phyloP scores from a whole-genome alignment of 2,888 invertebrate genomes.

The Atethmia centrago region DNA sequence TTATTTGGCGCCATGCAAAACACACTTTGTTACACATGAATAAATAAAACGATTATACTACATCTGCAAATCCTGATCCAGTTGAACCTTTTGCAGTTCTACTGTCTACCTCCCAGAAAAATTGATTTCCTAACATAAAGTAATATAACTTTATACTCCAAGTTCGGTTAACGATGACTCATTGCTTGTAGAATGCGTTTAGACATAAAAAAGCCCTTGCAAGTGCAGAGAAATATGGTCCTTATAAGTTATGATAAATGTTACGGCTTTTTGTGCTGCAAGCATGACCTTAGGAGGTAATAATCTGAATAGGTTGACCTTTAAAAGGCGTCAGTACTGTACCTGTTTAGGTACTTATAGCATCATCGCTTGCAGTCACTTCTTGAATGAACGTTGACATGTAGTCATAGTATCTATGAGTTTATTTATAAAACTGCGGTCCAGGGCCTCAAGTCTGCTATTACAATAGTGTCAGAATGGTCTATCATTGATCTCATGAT shows the following conservation, averaged over 20 bases:
- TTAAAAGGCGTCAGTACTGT: conserved; percentile 28
- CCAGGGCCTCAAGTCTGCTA: too few species aligned
- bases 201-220: conserved; percentile 13
- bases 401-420: conserved; percentile 15
- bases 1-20: too few species aligned
- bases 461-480: too few species aligned
- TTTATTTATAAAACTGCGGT: conserved; percentile 57
- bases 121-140: conserved; percentile 34
- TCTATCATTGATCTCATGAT: too few species aligned
- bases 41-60: too few species aligned
- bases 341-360: background rate
- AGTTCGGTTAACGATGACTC: conserved; percentile 40
- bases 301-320: conserved; percentile 36
- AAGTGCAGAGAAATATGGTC: conserved; percentile 36
- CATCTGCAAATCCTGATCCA: background rate
- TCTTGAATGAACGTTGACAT: conserved; percentile 21
- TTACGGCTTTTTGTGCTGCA: conserved; percentile 17
- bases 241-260: conserved; percentile 39
- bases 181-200: conserved; percentile 43
- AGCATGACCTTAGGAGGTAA: conserved; percentile 21
- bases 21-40: too few species aligned
- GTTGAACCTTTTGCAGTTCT: conserved; percentile 15
- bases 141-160: conserved; percentile 33
- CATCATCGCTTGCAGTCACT: conserved; percentile 14
- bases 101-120: background rate